Conservation (phyloP, 2,797 vertebrate species). For the Pelobates cultripes region DNA sequence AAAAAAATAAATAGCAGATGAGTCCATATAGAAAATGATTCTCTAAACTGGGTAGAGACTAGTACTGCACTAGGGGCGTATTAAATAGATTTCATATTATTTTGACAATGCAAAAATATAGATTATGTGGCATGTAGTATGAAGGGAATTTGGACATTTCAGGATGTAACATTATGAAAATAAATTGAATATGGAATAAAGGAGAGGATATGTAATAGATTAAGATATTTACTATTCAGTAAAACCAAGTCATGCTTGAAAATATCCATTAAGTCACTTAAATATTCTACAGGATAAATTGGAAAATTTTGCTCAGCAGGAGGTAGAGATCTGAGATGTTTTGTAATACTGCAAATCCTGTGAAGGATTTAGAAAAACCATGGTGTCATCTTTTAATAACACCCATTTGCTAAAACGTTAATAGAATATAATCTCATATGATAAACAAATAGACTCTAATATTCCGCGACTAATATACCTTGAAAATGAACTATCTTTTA, state of each 20-base stretch:
- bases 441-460: background rate
- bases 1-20: too few relatives aligned
- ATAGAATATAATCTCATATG: background rate
- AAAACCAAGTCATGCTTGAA: background rate
- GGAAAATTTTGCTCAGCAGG: constrained; percentile 24
- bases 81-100: too few relatives aligned
- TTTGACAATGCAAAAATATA: too few relatives aligned
- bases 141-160: too few relatives aligned
- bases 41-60: too few relatives aligned
- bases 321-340: constrained; percentile 19
- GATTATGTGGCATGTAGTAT: too few relatives aligned
- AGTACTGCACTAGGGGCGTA: too few relatives aligned
- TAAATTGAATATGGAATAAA: background rate
- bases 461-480: background rate
- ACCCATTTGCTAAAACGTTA: background rate
- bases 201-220: background rate
- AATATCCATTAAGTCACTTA: too few relatives aligned
- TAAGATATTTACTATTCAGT: background rate
- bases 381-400: background rate
- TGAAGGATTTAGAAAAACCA: background rate
- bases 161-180: too few relatives aligned
- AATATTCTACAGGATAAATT: background rate
- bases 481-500: background rate
- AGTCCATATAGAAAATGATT: too few relatives aligned
- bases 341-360: background rate